Evolutionary conservation across 1,140 invertebrate genomes (phyloP), one percentile per base, ranked within the genome.

Genomic region (Phocides pigmalion): DNA sequence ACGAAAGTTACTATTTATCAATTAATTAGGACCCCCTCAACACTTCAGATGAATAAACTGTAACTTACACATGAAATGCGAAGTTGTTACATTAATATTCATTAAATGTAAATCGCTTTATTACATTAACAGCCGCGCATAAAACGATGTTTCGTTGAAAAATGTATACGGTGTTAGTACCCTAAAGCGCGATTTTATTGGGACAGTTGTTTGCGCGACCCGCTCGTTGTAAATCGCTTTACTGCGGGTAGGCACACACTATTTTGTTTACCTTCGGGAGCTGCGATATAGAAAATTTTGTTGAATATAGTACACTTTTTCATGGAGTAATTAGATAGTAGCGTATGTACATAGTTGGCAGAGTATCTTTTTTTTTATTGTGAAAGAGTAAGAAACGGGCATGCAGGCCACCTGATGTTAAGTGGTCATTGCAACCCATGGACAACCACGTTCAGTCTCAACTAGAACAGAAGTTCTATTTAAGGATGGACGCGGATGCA

Each of bases 51-150:
- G 44, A 62, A 62, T 25, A 51, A 58, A 62, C 56, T 37, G 32
- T 61, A 61, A 32, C 25, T 20, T 22, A 22, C 56, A 61, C 46
- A 50, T 22, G 37, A 4, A 66, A 61, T 53, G 22, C 28, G 50
- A 35, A 44, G 59, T 25, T 64, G 14, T 49, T 20, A 42, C 56
- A 70, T 68, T 62, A 68, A 71, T 74, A 74, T 71, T 71, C 65
- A 74, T 71, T 46, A 47, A 25, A 74, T 70, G 65, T 62, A 68
- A 70, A 70, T 68, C 44, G 59, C 65, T 70, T 73, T 70, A 70
- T 70, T 70, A 70, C 64, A 70, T 70, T 56, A 17, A 47, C 68
- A 70, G 56, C 47, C 58, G 37, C 50, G 63, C 32, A 58, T 58
- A 62, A 44, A 28, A 50, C 11, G 42, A 58, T 41, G 39, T 17